Percentiles rank a stretch among this genome's conserved stretches.
These are phyloP conservation scores for Sparus aurata DNA, from an alignment of 2,797 vertebrate genomes.

Conservation along the genomic window DNA sequence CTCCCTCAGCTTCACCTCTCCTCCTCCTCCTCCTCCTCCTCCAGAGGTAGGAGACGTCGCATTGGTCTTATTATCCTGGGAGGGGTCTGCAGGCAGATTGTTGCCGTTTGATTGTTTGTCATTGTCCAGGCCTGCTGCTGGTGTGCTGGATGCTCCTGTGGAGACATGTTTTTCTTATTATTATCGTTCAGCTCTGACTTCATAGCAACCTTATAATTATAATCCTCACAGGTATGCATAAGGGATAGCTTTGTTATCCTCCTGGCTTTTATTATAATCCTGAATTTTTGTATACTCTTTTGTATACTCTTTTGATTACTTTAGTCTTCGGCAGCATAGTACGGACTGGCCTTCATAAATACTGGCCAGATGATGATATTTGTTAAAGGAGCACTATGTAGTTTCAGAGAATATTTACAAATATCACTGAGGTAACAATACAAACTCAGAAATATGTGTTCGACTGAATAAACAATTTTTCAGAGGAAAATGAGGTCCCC, in stretches of 20 bases:
- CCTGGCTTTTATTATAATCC: not conserved
- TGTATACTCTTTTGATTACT: not conserved
- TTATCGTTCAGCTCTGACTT: not conserved
- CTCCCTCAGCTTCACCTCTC: constrained; percentile 81
- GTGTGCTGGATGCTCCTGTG: constrained; percentile 45
- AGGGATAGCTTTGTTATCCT: no score
- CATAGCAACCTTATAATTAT: not conserved
- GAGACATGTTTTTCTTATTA: constrained; percentile 6
- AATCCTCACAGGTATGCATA: not conserved
- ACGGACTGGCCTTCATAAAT: not conserved
- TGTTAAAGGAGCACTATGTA: no score
- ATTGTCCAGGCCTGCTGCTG: constrained; percentile 60
- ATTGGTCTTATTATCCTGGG: constrained; percentile 36
- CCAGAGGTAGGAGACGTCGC: constrained; percentile 24
- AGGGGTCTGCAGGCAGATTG: constrained; percentile 35
- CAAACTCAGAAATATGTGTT: no score
- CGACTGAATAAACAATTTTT: no score
- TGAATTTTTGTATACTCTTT: not conserved
- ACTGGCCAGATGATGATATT: constrained; percentile 2
- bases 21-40: constrained; percentile 28
- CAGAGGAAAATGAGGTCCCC: no score
- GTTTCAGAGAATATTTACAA: no score
- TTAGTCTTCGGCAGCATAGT: not conserved
- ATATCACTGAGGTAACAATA: no score
- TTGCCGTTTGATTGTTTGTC: constrained; percentile 65